Base-by-base conservation (phyloP, 2,888 invertebrate species). In the Copidosoma aretas region DNA sequence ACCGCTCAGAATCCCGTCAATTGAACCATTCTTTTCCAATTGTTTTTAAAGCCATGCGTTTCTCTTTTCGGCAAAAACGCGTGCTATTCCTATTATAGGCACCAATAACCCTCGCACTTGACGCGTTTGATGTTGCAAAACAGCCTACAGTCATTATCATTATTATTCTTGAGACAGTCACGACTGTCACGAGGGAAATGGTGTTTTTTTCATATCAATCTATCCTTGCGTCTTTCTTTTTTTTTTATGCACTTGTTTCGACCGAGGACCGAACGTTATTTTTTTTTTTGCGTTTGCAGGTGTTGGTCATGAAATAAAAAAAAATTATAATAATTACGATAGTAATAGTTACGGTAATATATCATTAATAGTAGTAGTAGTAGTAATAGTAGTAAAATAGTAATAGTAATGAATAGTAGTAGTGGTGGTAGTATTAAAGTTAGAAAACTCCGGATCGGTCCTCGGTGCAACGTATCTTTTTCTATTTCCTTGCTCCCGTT, bases 261-360 rank as follows among this genome's bases (percentile, higher is more conserved):
- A 70, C 67, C 70, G 70, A 73, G 71, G 64, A 65, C 69, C 68
- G 73, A 71, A 49, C 62, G 61, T 64, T 63, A 69, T 63, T 68
- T 69, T 58, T 60, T 56, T 14, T 54, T 32, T 32, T 32, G 3
- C 32, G n/a, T 61, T 64, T 59, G 58, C 32, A 22, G 52, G 63
- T 60, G 25, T 66, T 56, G 19, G 43, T 58, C 52, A 32, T 21
- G 15, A 39, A 60, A 63, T 56, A 57, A 60, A 59, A 25, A 57
- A 52, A 51, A 61, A 22, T 59, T 43, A 54, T 62, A 32, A 41
- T 60, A 56, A 54, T 60, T 51, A 24, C 60, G 49, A 21, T 61
- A 60, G 24, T 60, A 43, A 22, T 68, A 64, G 41, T 64, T 19
- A 43, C 60, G 52, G 46, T 60, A 49, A 64, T 63, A 64, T 32